These are phyloP conservation scores for Malurus leucopterus DNA, from an alignment of 2,797 vertebrate species.

Conservation along the genomic window DNA sequence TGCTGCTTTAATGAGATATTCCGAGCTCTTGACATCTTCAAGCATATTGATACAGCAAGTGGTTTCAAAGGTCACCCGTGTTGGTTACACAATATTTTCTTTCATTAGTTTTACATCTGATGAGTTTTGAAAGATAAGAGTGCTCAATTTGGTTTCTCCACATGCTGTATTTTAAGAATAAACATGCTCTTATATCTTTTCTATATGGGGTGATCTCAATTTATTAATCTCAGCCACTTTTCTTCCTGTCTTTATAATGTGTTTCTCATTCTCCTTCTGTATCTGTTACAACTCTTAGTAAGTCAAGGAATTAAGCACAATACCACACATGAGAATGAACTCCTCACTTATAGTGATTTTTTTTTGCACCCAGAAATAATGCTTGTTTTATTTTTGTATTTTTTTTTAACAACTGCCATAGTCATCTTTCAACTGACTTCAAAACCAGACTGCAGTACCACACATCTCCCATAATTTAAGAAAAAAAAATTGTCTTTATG, in stretches of 20 bases:
- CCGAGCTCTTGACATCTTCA: not conserved
- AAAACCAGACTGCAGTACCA: not conserved
- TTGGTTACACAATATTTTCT: not conserved
- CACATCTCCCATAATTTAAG: not conserved
- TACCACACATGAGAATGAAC: not conserved
- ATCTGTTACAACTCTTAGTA: not conserved
- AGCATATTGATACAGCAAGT: not conserved
- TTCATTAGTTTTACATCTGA: not conserved
- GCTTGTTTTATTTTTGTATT: fast-evolving
- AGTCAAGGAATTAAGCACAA: not conserved
- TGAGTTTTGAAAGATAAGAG: not conserved
- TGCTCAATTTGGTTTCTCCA: not conserved
- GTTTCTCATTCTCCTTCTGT: not conserved
- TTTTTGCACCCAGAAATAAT: not conserved
- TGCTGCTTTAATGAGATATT: not conserved
- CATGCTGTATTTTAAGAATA: not conserved
- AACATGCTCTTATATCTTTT: not conserved
- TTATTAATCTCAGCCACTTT: not conserved
- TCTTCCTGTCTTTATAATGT: not conserved
- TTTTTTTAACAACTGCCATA: not conserved
- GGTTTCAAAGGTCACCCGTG: not conserved
- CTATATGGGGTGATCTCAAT: not conserved
- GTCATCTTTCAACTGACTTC: not conserved
- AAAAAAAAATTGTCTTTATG: not conserved
- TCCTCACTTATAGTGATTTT: not conserved